Percentiles rank a stretch among this genome's conserved stretches.
Conservation (phyloP, 2,797 vertebrate species). For the Cephalopachus bancanus region DNA sequence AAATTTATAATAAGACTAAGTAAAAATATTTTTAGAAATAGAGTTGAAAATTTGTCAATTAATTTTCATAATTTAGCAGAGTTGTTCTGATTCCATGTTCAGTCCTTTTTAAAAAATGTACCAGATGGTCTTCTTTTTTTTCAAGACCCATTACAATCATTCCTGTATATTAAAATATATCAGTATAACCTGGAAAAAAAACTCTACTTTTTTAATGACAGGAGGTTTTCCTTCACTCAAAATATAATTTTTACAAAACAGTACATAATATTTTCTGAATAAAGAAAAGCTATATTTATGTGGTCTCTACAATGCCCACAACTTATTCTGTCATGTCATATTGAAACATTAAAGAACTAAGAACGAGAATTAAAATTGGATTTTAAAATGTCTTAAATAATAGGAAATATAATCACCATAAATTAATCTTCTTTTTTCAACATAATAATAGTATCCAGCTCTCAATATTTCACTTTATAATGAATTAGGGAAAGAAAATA, state of each 20-base stretch:
- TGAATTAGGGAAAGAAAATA: not conserved
- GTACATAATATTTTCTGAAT: not conserved
- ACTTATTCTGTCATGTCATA: not conserved
- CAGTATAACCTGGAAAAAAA: not conserved
- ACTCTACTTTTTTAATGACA: not conserved
- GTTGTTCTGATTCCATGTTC: not conserved
- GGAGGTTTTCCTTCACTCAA: not conserved
- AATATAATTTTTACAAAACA: slow-evolving; percentile 16
- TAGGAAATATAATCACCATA: not conserved
- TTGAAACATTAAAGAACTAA: not conserved
- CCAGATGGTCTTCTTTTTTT: not conserved
- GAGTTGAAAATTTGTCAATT: not conserved
- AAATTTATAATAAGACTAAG: not conserved
- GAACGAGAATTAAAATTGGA: slow-evolving; percentile 11
- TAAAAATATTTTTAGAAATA: not conserved
- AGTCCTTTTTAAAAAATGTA: not conserved
- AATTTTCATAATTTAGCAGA: slow-evolving; percentile 4
- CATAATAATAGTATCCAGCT: not conserved
- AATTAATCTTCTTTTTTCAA: not conserved
- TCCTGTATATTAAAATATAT: not conserved
- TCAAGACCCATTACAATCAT: not conserved
- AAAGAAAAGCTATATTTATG: not conserved
- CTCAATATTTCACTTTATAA: not conserved
- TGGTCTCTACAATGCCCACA: not conserved
- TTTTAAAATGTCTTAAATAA: not conserved